Base-by-base conservation (phyloP, 2,888 invertebrate species). In the Caenorhabditis imperialis region DNA sequence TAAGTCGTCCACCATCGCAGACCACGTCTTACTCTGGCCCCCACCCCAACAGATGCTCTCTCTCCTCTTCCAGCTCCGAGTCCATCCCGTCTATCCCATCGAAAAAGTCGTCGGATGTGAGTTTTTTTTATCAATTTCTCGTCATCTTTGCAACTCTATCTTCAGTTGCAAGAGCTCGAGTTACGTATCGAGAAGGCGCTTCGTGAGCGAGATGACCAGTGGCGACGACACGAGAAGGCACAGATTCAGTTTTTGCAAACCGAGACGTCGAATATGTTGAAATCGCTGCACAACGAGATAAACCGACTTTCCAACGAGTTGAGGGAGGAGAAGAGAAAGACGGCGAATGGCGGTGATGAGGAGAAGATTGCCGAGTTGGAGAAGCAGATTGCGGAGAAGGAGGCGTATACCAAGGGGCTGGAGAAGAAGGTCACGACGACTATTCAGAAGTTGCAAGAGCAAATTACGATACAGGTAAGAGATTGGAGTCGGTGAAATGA, bases 181-280 rank as follows among this genome's bases (percentile, higher is more conserved):
- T 20, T 30, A 10, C 73, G 77, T 5, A 61, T 81, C 22, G 60
- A 72, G 27, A 42, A 51, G 22, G 70, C 75, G 12, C 53, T 77
- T n/a, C 65, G 69, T 12, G 81, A 81, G 40, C 58, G 78, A n/a
- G 81, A 81, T 54, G 70, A 79, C 7, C 73, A 79, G 50, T 81
- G 81, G 81, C 57, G 73, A 53, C 61, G 62, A 20, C 81, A 81
- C 55, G 81, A 81, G 50, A 81, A 79, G 57, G 80, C 63, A 5
- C 84, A 85, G 58, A 85, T 85, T 51, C 48, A 69, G 25, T 83
- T 81, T 70, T 53, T 85, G 18, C 85, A 85, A 60, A 61, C 71
- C 8, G 81, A 83, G 53, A 77, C 77, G 22, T 74, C 82, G 6
- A 72, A 67, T 33, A 82, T 85, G 81, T 54, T 85, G 61, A 77